Evolutionary conservation across 37 sponge, comb jelly and placozoan genomes (phyloP).

Genomic region (Bolinopsis microptera): DNA sequence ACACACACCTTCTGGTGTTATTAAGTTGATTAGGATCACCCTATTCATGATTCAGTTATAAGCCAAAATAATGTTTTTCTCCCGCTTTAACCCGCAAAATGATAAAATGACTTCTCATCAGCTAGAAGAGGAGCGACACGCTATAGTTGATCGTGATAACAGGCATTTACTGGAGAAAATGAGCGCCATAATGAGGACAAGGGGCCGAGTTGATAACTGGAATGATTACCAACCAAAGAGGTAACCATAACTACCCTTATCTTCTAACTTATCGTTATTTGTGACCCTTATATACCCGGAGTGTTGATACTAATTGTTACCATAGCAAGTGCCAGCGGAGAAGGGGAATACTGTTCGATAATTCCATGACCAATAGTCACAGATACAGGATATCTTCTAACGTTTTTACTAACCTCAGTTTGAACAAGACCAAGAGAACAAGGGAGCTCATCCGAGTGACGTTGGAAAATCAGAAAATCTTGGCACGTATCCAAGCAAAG

Average conservation of each 20-base stretch:
- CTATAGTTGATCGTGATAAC: conserved; percentile 68
- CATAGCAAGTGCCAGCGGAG: too few relatives aligned
- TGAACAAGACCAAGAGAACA: conserved; percentile 67
- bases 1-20: too few relatives aligned
- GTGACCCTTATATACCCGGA: too few relatives aligned
- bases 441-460: conserved; percentile 65
- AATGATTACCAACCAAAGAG: conserved; percentile 69
- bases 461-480: conserved; percentile 66
- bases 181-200: conserved; percentile 67
- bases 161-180: conserved; percentile 68
- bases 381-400: too few relatives aligned
- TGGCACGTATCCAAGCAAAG: conserved; percentile 43
- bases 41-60: too few relatives aligned
- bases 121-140: conserved; percentile 67
- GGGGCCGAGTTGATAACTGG: conserved; percentile 68
- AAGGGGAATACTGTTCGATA: too few relatives aligned
- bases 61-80: too few relatives aligned
- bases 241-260: background rate
- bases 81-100: too few relatives aligned
- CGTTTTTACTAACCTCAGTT: conserved; percentile 34
- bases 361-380: too few relatives aligned
- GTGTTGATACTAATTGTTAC: too few relatives aligned
- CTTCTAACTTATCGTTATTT: background rate
- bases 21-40: too few relatives aligned
- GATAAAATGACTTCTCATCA: too few relatives aligned